Evolutionary conservation across 1,140 invertebrate species (phyloP), one percentile per base, ranked within the genome.

Genomic region (Nixonia krombeini): DNA sequence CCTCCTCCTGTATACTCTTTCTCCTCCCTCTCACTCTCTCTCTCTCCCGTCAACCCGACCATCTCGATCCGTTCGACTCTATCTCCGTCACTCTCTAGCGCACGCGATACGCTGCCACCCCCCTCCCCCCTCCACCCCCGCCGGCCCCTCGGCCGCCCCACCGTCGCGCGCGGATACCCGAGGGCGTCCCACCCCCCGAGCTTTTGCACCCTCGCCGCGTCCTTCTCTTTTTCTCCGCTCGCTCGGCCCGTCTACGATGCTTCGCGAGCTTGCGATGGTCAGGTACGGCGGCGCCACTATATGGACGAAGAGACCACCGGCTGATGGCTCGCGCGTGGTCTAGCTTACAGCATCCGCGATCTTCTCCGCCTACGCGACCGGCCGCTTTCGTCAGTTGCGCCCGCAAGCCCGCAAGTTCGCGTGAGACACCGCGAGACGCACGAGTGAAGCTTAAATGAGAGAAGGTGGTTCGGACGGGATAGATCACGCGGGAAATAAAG

Each of bases 351-450:
- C 82, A 82, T 85, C 83, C 80, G 82, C 75, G 75, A 78, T 76
- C 76, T 76, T 75, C 79, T 82, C 82, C 81, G 81, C 79, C 81
- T 84, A 81, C 81, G 80, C 81, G 79, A 71, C 76, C 73, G 74
- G 76, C 70, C 69, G 65, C 69, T 74, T 70, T 77, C 81, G 82
- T 80, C 83, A 85, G 83, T 85, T 51, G 81, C 82, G 81, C 82
- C 80, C 80, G 82, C 81, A 84, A 84, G 81, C 83, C 81, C 81
- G 82, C 82, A 85, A 84, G 82, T 84, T 84, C 83, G 81, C 81
- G 82, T 79, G 81, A 83, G 80, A 78, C 80, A 73, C 76, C 75
- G 79, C 80, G 74, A 70, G 55, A 64, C 72, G 70, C 70, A 73
- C 68, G 61, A 74, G 62, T 71, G 58, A 64, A 70, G 75, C 64